A percentile compares a stretch with the other conserved stretches of the same genome.
Evolutionary conservation across 2,888 invertebrate genomes (phyloP).

Genomic region (Idaea dimidiata): DNA sequence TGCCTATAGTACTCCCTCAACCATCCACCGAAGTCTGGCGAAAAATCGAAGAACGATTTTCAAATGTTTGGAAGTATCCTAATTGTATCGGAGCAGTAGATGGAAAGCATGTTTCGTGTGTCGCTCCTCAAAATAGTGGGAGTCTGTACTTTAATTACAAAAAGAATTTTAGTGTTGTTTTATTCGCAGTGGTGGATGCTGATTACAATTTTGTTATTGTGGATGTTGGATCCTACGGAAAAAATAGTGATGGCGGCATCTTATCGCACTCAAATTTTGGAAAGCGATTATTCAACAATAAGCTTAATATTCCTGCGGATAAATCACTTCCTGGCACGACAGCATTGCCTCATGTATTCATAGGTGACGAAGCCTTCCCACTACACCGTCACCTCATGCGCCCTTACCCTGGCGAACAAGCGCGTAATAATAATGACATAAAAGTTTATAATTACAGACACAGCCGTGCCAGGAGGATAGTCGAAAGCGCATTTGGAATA

Average conservation of each 20-base stretch:
- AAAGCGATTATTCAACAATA: not conserved
- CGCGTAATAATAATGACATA: not conserved
- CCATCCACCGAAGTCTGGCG: no score
- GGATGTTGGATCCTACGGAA: not conserved
- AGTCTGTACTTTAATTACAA: not conserved
- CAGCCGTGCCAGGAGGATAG: not conserved
- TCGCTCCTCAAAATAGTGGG: not conserved
- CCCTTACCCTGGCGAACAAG: not conserved
- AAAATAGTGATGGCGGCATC: not conserved
- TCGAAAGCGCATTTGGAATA: not conserved
- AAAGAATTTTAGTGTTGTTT: not conserved
- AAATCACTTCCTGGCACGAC: not conserved
- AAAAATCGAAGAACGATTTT: no score
- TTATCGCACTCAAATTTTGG: not conserved
- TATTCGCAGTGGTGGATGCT: slow-evolving; percentile 5
- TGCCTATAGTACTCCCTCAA: not conserved
- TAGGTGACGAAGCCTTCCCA: not conserved
- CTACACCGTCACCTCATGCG: not conserved
- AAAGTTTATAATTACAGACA: not conserved
- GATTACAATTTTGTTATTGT: not conserved
- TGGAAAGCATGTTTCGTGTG: not conserved
- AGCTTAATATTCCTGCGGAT: not conserved
- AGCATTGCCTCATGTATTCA: not conserved
- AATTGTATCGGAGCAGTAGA: not conserved
- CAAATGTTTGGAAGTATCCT: not conserved